Evolutionary conservation across 2,888 invertebrate species (phyloP).

Genomic region (Hirtodrosophila confusa): DNA sequence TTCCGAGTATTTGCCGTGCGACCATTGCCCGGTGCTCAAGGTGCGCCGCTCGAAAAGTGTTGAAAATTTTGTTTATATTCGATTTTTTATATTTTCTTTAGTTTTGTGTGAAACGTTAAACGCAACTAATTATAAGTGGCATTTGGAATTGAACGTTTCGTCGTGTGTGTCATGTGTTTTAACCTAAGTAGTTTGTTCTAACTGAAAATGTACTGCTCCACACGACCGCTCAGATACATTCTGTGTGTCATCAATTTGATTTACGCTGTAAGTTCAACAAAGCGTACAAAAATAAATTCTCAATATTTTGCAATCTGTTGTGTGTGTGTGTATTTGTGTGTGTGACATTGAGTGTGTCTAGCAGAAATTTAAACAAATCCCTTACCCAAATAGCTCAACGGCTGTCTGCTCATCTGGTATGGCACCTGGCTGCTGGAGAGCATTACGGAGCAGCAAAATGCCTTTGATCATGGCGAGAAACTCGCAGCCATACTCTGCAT

Average conservation of each 20-base stretch:
- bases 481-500: slow-evolving; percentile 68
- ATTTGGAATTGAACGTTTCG: background rate
- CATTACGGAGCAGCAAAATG: slow-evolving; percentile 49
- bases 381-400: slow-evolving; percentile 61
- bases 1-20: slow-evolving; percentile 56
- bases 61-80: slow-evolving; percentile 12
- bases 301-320: slow-evolving; percentile 4
- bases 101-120: slow-evolving; percentile 14
- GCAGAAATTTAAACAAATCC: slow-evolving; percentile 13
- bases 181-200: slow-evolving; percentile 14
- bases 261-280: slow-evolving; percentile 65
- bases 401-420: slow-evolving; percentile 72
- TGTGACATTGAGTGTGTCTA: slow-evolving; percentile 47
- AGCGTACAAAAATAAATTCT: slow-evolving; percentile 24
- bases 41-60: slow-evolving; percentile 41
- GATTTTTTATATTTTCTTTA: slow-evolving; percentile 1
- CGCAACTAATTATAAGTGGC: slow-evolving; percentile 27
- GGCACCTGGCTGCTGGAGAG: slow-evolving; percentile 76
- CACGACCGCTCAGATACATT: slow-evolving; percentile 62
- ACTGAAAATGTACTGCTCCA: slow-evolving; percentile 67
- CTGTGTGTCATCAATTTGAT: slow-evolving; percentile 69
- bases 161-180: slow-evolving; percentile 36
- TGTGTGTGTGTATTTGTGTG: background rate
- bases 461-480: slow-evolving; percentile 71
- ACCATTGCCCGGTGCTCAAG: slow-evolving; percentile 68